Percentiles rank a stretch among this genome's conserved stretches.
phyloP scores from a whole-genome alignment of 2,113 vertebrate genomes.

The Ciconia boyciana region DNA sequence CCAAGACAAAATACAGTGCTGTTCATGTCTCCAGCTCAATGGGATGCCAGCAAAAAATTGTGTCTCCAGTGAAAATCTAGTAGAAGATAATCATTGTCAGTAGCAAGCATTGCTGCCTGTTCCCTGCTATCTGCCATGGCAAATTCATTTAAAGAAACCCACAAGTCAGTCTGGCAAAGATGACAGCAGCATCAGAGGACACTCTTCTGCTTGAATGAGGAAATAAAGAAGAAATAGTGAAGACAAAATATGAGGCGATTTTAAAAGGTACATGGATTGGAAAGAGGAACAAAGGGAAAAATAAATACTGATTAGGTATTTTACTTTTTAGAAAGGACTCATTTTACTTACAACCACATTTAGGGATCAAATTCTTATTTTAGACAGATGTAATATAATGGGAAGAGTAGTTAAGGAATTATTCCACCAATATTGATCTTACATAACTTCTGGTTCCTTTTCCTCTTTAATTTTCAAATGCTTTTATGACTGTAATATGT shows the following conservation, averaged over 20 bases:
- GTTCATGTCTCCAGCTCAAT: background rate
- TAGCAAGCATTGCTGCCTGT: background rate
- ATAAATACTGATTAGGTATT: background rate
- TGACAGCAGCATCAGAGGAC: slow-evolving; percentile 14
- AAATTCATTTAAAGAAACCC: slow-evolving; percentile 9
- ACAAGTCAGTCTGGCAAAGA: slow-evolving; percentile 33
- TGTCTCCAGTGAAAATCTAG: background rate
- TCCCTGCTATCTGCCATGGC: background rate
- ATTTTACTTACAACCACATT: background rate
- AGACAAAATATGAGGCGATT: slow-evolving; percentile 10
- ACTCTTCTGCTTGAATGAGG: slow-evolving; percentile 17
- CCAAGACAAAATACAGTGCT: background rate
- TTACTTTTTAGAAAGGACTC: background rate
- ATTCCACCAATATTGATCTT: background rate
- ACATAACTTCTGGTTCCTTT: background rate
- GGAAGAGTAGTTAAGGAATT: background rate
- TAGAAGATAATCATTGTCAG: background rate
- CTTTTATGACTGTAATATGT: slow-evolving; percentile 17
- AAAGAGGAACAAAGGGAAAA: background rate
- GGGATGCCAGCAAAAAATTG: background rate
- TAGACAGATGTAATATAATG: background rate
- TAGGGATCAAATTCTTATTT: background rate
- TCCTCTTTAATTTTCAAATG: slow-evolving; percentile 1
- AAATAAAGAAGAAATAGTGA: background rate
- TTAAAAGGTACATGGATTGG: background rate